Conservation (phyloP, 64 coral and sea anemone species). For the Stylophora pistillata region DNA sequence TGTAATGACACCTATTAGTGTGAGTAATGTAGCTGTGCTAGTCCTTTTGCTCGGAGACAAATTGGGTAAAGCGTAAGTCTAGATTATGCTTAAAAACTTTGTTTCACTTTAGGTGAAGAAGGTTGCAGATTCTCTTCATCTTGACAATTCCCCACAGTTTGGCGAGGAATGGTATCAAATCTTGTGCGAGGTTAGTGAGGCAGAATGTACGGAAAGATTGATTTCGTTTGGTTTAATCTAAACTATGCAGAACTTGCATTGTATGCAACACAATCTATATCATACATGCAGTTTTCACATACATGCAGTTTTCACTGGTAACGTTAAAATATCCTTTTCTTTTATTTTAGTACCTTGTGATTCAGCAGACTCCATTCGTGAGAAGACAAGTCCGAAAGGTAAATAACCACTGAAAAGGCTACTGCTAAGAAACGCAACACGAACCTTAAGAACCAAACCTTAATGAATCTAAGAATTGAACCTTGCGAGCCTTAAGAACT, state of each 20-base stretch:
- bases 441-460: too few relatives aligned
- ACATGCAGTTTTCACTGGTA: not conserved
- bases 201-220: not conserved
- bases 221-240: not conserved
- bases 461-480: too few relatives aligned
- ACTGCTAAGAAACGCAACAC: too few relatives aligned
- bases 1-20: too few relatives aligned
- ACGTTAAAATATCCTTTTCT: not conserved
- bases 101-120: slow-evolving; percentile 76
- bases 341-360: slow-evolving; percentile 85
- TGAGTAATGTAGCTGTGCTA: not conserved
- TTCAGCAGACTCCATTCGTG: slow-evolving; percentile 97
- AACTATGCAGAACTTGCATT: too few relatives aligned
- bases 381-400: slow-evolving; percentile 95
- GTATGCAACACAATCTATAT: too few relatives aligned
- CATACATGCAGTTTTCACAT: not conserved
- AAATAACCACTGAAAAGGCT: not conserved
- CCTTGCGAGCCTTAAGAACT: too few relatives aligned
- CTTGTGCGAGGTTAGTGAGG: slow-evolving; percentile 82
- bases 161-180: slow-evolving; percentile 85
- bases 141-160: slow-evolving; percentile 69
- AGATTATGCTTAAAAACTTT: not conserved
- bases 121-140: slow-evolving; percentile 75
- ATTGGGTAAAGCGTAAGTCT: too few relatives aligned
- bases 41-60: not conserved